Evolutionary conservation across 2,797 vertebrate species (phyloP).

Genomic region (Micromesistius poutassou): DNA sequence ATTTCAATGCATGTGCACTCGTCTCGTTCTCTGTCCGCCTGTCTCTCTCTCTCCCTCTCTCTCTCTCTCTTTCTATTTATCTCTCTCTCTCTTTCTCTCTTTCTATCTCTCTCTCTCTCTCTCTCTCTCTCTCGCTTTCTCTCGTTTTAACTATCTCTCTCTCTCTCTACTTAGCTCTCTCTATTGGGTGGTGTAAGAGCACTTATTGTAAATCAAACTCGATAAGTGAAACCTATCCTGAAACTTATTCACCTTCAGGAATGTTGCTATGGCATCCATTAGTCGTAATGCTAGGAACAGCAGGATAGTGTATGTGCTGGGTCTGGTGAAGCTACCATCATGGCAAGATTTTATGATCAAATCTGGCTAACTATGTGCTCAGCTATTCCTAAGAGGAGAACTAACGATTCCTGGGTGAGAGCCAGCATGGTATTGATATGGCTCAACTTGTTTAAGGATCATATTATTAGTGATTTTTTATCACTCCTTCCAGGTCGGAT

Average conservation of each 20-base stretch:
- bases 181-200: slow-evolving; percentile 16
- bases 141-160: background rate
- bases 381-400: background rate
- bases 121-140: background rate
- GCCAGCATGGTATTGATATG: background rate
- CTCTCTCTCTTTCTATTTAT: background rate
- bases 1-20: too few relatives aligned
- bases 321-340: background rate
- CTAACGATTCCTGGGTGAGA: background rate
- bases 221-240: slow-evolving; percentile 38
- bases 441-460: slow-evolving; percentile 1
- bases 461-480: background rate
- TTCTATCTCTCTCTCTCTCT: background rate
- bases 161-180: background rate
- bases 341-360: background rate
- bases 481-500: background rate
- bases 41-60: background rate
- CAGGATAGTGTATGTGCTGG: slow-evolving; percentile 10
- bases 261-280: slow-evolving; percentile 54
- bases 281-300: slow-evolving; percentile 28
- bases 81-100: background rate
- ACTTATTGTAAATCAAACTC: slow-evolving; percentile 34
- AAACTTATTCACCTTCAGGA: slow-evolving; percentile 36
- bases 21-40: background rate
- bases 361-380: background rate